phyloP scores from a whole-genome alignment of 2,797 vertebrate species.

The Esox masquinongy region DNA sequence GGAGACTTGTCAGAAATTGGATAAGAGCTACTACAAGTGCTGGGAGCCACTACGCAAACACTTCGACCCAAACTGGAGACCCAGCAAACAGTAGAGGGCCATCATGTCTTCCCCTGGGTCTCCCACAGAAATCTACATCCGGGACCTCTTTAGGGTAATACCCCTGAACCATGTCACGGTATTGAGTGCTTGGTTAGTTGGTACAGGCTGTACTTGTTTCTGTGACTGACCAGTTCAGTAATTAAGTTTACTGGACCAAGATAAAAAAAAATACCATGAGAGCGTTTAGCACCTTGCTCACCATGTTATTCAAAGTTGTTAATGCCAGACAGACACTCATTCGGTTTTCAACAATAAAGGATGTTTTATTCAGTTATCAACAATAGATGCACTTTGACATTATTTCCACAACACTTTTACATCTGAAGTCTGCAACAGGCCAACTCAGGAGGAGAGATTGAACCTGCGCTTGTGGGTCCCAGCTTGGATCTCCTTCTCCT shows the following conservation, averaged over 20 bases:
- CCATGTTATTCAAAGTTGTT: not conserved
- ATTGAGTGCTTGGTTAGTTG: not conserved
- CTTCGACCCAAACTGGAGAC: conserved; percentile 83
- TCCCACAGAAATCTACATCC: not conserved
- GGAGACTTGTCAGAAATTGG: conserved; percentile 82
- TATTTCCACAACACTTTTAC: conserved; percentile 48
- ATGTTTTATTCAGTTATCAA: conserved; percentile 68
- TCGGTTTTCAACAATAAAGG: conserved; percentile 52
- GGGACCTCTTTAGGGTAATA: not conserved
- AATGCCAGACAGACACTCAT: not conserved
- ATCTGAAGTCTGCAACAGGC: conserved; percentile 35
- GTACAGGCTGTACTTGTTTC: not conserved
- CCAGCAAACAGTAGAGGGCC: conserved; percentile 68
- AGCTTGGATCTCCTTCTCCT: conserved; percentile 77
- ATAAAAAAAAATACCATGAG: not conserved
- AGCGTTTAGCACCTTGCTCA: not conserved
- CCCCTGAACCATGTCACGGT: not conserved
- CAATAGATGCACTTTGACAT: conserved; percentile 59
- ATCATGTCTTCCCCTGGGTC: not conserved
- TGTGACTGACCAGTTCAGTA: not conserved
- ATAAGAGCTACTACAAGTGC: conserved; percentile 91
- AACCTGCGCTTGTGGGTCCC: conserved; percentile 76
- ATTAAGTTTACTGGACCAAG: not conserved
- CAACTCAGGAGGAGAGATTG: conserved; percentile 71
- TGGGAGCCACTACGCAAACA: conserved; percentile 90